Evolutionary conservation across 2,888 invertebrate genomes (phyloP), one percentile per base, ranked within the genome.

Genomic region (Chironomus tentans): DNA sequence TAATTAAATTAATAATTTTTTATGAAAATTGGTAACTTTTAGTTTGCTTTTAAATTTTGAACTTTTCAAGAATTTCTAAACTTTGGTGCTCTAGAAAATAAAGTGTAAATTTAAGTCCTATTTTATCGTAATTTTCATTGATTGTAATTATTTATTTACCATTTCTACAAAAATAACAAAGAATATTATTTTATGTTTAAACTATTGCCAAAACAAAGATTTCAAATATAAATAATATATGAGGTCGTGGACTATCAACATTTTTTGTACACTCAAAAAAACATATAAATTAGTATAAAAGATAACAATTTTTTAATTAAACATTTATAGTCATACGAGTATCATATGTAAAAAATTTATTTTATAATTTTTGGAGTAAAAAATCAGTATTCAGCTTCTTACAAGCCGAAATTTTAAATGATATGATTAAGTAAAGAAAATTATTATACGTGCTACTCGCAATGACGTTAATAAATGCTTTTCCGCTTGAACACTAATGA

Each of bases 191-290:
- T 50, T n/a, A 48, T 13, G 4, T n/a, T n/a, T n/a, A 48, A 15
- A 15, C 1, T 15, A 15, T 18, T 15, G n/a, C n/a, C 3, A 50
- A 15, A n/a, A 50, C 10, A 56, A 15, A 15, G 5, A 24, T 68
- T 22, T 68, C 5, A 28, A 28, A 28, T 38, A 10, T 22, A 15
- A 69, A 56, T 47, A 72, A 75, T 68, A 75, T 75, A 68, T 75
- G 75, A 75, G 48, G 75, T 75, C 75, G 75, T 75, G 75, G 75
- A 75, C 6, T 10, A 46, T 65, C n/a, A 10, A 21, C 5, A 15
- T 7, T 15, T 73, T 38, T 65, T 65, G 75, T 75, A 75, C 75
- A 75, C 75, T 75, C 75, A 75, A 68, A 73, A 24, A 61, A 18
- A 18, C 38, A 38, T 38, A 38, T 1, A 38, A 10, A 38, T 38